Evolutionary conservation across 2,888 invertebrate species (phyloP).

Genomic region (Malthinus flaveolus): DNA sequence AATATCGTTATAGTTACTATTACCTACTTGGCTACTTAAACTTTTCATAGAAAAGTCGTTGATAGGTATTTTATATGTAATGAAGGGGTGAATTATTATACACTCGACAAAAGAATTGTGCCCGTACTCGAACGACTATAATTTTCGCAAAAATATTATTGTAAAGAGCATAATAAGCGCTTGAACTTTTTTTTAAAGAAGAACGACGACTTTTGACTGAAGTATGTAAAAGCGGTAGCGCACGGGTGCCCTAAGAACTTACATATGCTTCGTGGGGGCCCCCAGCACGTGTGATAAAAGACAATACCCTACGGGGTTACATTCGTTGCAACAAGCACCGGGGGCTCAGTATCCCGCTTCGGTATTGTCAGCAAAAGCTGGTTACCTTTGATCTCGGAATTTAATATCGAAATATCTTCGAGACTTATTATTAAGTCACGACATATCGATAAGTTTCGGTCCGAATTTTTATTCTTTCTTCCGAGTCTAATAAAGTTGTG

Average conservation of each 20-base stretch:
- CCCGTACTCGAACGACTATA: not conserved
- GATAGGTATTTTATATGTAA: not conserved
- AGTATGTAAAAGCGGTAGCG: slow-evolving; percentile 34
- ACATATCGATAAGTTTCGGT: not conserved
- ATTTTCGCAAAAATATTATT: slow-evolving; percentile 10
- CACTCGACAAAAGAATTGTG: not conserved
- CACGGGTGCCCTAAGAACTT: slow-evolving; percentile 40
- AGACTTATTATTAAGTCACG: not conserved
- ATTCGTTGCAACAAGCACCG: slow-evolving; percentile 32
- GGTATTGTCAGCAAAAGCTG: slow-evolving; percentile 36
- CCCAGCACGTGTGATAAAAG: slow-evolving; percentile 41
- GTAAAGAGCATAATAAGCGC: slow-evolving; percentile 22
- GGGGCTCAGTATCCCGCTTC: slow-evolving; percentile 40
- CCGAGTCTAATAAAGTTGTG: not conserved
- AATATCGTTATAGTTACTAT: no score
- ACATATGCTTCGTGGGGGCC: slow-evolving; percentile 34
- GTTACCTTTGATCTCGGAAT: slow-evolving; percentile 38
- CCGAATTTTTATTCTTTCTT: not conserved
- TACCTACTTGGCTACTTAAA: no score
- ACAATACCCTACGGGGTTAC: slow-evolving; percentile 37
- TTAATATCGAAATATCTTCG: slow-evolving; percentile 30
- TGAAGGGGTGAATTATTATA: not conserved
- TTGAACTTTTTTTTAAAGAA: slow-evolving; percentile 16
- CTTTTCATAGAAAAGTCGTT: no score
- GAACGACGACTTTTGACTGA: slow-evolving; percentile 24